Evolutionary conservation across 1,140 invertebrate species (phyloP), one percentile per base, ranked within the genome.

Genomic region (Portunus trituberculatus): DNA sequence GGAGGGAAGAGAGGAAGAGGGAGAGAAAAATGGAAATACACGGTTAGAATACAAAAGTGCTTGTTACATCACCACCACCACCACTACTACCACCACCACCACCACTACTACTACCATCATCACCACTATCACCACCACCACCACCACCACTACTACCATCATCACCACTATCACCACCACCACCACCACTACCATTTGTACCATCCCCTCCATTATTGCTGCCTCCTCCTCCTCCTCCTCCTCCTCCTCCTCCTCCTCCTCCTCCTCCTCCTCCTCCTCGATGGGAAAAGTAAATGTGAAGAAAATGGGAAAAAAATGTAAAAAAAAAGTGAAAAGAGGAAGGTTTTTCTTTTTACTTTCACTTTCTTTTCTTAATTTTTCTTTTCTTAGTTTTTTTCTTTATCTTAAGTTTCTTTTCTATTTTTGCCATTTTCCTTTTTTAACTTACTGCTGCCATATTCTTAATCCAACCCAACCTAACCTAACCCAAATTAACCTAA

Each of bases 191-290:
- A 46, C 87, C 48, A 45, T 20, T 32, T 89, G 31, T 20, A 76
- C 12, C 67, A 12, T 76, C 39, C 6, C 39, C 39, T 39, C 39
- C 39, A 39, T 39, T 39, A 39, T 39, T 39, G 1, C 6, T 39
- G 39, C 39, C 1, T 39, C 1, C 39, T n/a, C 48, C 87, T 89
- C 87, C 31, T 39, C 32, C 32, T 39, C 25, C 32, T 89, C 16
- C 32, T 89, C 87, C 29, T 52, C 48, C 31, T 46, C 45, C 86
- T 88, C 86, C 45, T 46, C n/a, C 86, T 88, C 86, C 45, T 39
- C 16, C 52, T 20, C 16, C 10, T 20, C 52, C 52, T 59, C 52
- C 52, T 20, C 16, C 52, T 20, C 16, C 52, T 59, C n/a, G 83
- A 86, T 6, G 10, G n/a, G 10, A 29, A n/a, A 32, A 86, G 83